Evolutionary conservation across 2,888 invertebrate genomes (phyloP).

Genomic region (Gastracanthus pulcherrimus): DNA sequence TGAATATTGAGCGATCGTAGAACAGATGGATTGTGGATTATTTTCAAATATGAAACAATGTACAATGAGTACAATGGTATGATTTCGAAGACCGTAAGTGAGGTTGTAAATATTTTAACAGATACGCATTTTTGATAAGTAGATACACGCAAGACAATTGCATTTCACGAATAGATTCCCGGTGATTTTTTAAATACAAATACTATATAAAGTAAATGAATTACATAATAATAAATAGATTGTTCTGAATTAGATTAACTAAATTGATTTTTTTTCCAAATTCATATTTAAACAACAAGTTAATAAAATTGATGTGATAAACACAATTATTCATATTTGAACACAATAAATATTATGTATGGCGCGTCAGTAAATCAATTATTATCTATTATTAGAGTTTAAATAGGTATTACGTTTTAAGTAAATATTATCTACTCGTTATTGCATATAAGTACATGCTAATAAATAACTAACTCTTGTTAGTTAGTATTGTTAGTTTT

Average conservation of each 20-base stretch:
- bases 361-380: not conserved
- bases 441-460: conserved; percentile 41
- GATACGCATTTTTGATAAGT: too few relatives aligned
- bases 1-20: too few relatives aligned
- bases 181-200: not conserved
- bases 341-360: not conserved
- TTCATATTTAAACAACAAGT: too few relatives aligned
- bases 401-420: conserved; percentile 24
- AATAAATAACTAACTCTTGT: not conserved
- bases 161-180: too few relatives aligned
- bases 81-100: not conserved
- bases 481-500: not conserved
- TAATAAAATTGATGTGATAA: not conserved
- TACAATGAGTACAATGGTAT: too few relatives aligned
- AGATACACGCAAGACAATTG: not conserved
- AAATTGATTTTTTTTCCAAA: too few relatives aligned
- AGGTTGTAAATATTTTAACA: not conserved
- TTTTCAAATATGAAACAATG: too few relatives aligned
- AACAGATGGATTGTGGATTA: too few relatives aligned
- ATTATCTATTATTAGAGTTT: not conserved
- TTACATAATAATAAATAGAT: not conserved
- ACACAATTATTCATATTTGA: not conserved
- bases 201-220: not conserved
- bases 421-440: too few relatives aligned
- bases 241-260: too few relatives aligned